Evolutionary conservation across 2,888 invertebrate genomes (phyloP).

Genomic region (Tetheella fluctuosa): DNA sequence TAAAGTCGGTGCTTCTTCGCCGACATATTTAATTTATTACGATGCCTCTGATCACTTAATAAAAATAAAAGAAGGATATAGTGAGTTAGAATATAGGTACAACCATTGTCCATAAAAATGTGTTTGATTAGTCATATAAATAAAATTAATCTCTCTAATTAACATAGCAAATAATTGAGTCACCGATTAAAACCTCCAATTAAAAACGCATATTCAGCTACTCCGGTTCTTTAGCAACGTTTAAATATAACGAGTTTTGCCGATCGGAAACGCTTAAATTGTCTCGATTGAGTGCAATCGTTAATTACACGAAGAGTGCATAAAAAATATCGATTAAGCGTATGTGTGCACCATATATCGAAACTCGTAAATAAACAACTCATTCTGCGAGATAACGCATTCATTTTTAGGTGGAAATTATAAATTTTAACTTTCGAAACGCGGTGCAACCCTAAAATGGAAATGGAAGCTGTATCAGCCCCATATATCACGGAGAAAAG

Average conservation of each 20-base stretch:
- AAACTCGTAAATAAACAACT: constrained; percentile 45
- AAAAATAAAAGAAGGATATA: neutral
- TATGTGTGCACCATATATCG: constrained; percentile 44
- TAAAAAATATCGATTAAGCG: constrained; percentile 49
- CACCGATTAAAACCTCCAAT: constrained; percentile 38
- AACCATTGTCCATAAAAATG: neutral
- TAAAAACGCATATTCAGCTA: constrained; percentile 37
- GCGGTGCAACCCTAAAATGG: constrained; percentile 50
- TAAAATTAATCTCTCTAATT: constrained; percentile 26
- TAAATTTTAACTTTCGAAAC: constrained; percentile 40
- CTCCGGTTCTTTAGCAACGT: constrained; percentile 38
- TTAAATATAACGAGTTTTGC: constrained; percentile 52
- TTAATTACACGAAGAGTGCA: constrained; percentile 56
- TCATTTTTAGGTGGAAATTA: constrained; percentile 30
- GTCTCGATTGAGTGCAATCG: constrained; percentile 60
- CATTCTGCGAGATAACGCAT: constrained; percentile 42
- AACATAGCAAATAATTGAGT: constrained; percentile 23
- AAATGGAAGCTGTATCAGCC: constrained; percentile 54
- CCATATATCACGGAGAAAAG: constrained; percentile 50
- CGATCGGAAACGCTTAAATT: constrained; percentile 66
- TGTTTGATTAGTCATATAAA: constrained; percentile 5
- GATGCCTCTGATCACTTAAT: neutral
- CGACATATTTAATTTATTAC: neutral
- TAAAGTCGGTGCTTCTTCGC: neutral
- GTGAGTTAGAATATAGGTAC: neutral